Evolutionary conservation across 2,113 vertebrate species (phyloP).

Genomic region (Pangasianodon hypophthalmus): DNA sequence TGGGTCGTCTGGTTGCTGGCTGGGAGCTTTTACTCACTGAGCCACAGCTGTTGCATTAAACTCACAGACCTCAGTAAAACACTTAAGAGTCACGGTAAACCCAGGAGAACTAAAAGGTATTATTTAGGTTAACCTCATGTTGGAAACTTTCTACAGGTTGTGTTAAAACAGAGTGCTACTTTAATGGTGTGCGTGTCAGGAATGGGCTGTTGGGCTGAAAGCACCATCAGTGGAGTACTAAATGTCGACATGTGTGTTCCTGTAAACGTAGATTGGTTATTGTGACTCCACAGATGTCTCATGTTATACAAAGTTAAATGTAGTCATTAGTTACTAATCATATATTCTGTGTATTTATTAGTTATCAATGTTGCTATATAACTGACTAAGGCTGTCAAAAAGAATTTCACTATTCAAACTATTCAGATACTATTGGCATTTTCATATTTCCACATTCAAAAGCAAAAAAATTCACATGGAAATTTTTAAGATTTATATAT

Average conservation of each 20-base stretch:
- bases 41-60: slow-evolving; percentile 14
- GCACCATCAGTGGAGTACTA: not conserved
- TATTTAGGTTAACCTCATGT: slow-evolving; percentile 43
- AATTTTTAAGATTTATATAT: not conserved
- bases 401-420: not conserved
- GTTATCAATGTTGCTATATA: not conserved
- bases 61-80: slow-evolving; percentile 15
- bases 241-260: not conserved
- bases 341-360: not conserved
- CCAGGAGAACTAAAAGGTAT: slow-evolving; percentile 10
- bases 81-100: slow-evolving; percentile 8
- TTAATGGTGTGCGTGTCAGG: not conserved
- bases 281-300: not conserved
- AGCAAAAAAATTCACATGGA: not conserved
- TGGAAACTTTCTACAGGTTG: slow-evolving; percentile 21
- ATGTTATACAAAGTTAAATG: not conserved
- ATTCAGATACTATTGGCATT: not conserved
- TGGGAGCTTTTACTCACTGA: not conserved
- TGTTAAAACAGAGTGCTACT: slow-evolving; percentile 1
- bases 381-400: not conserved
- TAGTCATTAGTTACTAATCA: not conserved
- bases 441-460: not conserved
- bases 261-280: not conserved
- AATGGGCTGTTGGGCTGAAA: not conserved
- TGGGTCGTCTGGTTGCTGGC: not conserved